Percentiles rank a stretch among this genome's conserved stretches.
Evolutionary conservation across 2,113 vertebrate species (phyloP).

Genomic region (Macaca fascicularis): T2T-MFA8v1.1 NC_088375.1:36087001-36087500

Average conservation of each 20-base stretch:
- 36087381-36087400: not conserved
- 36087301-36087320: not conserved
- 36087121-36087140: not conserved
- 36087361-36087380: not conserved
- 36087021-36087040: not conserved
- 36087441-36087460: not conserved
- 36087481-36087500: not conserved
- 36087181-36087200: accelerated
- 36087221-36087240: not conserved
- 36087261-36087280: not conserved
- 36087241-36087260: not conserved
- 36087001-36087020: not conserved
- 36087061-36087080: not conserved
- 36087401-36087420: accelerated
- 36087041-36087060: not conserved
- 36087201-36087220: not conserved
- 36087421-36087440: not conserved
- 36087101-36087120: not conserved
- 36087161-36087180: not conserved
- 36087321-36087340: accelerated
- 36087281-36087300: not conserved
- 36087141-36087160: not conserved
- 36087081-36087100: not conserved
- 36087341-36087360: not conserved
- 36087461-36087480: not conserved